Evolutionary conservation across 2,888 invertebrate genomes (phyloP), one percentile per base, ranked within the genome.

Genomic region (Mesorhabditis sp.): DNA sequence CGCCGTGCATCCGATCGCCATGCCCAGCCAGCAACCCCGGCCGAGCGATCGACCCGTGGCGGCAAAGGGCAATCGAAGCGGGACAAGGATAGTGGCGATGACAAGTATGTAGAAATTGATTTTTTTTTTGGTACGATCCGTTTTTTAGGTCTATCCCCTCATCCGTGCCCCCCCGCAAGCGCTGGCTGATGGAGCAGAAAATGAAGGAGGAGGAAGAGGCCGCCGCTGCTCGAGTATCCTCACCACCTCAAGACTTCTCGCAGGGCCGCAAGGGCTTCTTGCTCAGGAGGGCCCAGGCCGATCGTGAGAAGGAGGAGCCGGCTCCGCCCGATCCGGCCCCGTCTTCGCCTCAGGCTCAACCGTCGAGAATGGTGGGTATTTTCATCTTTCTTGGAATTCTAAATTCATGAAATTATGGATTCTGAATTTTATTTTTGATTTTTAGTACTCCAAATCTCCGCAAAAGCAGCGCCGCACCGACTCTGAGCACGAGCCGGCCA

Each of bases 191-290:
- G 58, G 58, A 50, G n/a, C 58, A 50, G 58, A 50, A 50, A 50
- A 50, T n/a, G 58, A 50, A n/a, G 58, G 58, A 50, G n/a, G 58
- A 50, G 58, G 58, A 50, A 50, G 58, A 50, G 58, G 58, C 58
- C 7, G 58, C 58, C 58, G 58, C 58, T n/a, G n/a, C 58, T 13
- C 7, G 7, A 13, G n/a, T 50, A 13, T 13, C 58, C 7, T n/a
- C 58, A 50, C 7, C 58, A 50, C 10, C n/a, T 2, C 58, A 10
- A n/a, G 58, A 50, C 58, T 50, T 50, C 58, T 50, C 58, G n/a
- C 58, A 50, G n/a, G 58, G 58, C 7, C 7, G n/a, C 10, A 50
- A 50, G 58, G 58, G 10, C n/a, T 50, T 50, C 58, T n/a, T 50
- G 7, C 58, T 50, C n/a, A 10, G 58, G 7, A 10, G 58, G n/a